Percentiles rank a stretch among this genome's conserved stretches.
Conservation (phyloP, 2,888 invertebrate genomes). For the Noctua pronuba region DNA sequence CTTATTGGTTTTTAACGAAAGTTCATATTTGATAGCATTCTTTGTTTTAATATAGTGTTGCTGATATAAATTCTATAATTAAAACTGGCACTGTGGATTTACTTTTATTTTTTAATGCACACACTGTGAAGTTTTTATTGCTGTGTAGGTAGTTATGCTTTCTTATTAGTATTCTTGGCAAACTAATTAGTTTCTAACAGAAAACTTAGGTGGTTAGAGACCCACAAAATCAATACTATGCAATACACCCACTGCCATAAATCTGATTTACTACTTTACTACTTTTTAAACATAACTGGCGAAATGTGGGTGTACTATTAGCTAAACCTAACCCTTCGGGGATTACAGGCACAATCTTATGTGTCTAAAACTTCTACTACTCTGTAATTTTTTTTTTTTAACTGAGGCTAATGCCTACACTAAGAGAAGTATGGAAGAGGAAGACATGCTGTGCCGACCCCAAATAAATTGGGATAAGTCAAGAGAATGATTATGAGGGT, state of each 20-base stretch:
- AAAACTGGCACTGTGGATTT: not conserved
- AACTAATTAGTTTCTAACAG: not conserved
- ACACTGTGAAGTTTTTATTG: not conserved
- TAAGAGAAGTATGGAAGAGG: not conserved
- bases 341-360: not conserved
- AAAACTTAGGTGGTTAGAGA: not conserved
- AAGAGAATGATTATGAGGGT: not conserved
- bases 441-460: not conserved
- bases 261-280: not conserved
- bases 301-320: not conserved
- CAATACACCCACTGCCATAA: not conserved
- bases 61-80: slow-evolving; percentile 10
- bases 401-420: too few relatives aligned
- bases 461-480: not conserved
- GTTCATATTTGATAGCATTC: slow-evolving; percentile 10
- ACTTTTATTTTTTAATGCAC: not conserved
- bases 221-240: not conserved
- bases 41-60: slow-evolving; percentile 1
- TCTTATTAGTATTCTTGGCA: slow-evolving; percentile 16
- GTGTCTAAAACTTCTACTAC: not conserved
- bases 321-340: not conserved
- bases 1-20: slow-evolving; percentile 28
- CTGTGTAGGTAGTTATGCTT: not conserved
- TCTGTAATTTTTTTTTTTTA: not conserved
- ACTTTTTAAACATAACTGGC: not conserved